Conservation (phyloP, 2,888 invertebrate species). For the Drosophila eohydei region DNA sequence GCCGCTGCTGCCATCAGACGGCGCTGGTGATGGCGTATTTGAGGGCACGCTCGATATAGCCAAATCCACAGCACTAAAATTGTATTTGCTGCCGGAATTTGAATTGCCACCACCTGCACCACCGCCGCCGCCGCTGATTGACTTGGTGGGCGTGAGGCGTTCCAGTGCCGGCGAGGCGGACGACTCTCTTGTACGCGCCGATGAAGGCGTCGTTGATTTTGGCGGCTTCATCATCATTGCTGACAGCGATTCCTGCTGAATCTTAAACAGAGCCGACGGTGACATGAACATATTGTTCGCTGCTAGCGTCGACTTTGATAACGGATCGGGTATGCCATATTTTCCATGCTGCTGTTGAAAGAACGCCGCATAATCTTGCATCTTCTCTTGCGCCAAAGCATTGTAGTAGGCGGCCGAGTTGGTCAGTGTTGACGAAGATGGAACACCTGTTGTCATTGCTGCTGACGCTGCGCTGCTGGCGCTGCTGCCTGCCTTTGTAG, state of each 20-base stretch:
- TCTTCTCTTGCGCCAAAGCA: conserved; percentile 85
- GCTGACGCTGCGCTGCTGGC: conserved; percentile 49
- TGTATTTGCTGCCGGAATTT: conserved; percentile 81
- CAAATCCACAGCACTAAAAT: conserved; percentile 85
- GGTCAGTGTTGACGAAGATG: conserved; percentile 72
- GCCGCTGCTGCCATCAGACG: conserved; percentile 82
- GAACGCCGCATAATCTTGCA: conserved; percentile 86
- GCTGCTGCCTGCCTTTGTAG: conserved; percentile 52
- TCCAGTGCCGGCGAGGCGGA: conserved; percentile 84
- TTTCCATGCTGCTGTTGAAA: conserved; percentile 85
- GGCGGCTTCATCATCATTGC: conserved; percentile 87
- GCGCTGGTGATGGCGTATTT: conserved; percentile 82
- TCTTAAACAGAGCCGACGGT: conserved; percentile 89
- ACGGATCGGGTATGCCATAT: conserved; percentile 89
- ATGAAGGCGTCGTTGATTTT: conserved; percentile 84
- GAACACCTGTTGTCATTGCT: conserved; percentile 39
- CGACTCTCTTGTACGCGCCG: conserved; percentile 83
- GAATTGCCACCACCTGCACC: conserved; percentile 62
- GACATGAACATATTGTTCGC: conserved; percentile 92
- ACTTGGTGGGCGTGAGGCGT: conserved; percentile 83
- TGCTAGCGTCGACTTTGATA: conserved; percentile 90
- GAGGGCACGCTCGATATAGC: conserved; percentile 85
- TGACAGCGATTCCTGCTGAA: conserved; percentile 86
- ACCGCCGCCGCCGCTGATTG: conserved; percentile 59
- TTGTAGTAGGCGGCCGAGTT: conserved; percentile 83